These are phyloP conservation scores for Halichoerus grypus DNA, from an alignment of 2,113 vertebrate genomes.

Conservation along the genomic window DNA sequence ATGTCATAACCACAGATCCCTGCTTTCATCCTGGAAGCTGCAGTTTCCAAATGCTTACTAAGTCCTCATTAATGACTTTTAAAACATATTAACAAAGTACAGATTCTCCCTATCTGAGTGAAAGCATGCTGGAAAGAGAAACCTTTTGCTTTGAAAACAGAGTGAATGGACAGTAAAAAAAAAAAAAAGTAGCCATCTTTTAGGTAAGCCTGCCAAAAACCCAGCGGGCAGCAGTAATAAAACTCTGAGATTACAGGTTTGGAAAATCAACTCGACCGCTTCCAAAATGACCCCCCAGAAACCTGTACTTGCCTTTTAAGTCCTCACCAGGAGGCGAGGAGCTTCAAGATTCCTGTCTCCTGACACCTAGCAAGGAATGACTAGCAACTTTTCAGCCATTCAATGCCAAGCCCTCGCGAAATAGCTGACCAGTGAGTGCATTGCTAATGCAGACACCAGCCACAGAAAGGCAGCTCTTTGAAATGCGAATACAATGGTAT, in stretches of 20 bases:
- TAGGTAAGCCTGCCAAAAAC: conserved; percentile 26
- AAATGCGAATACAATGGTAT: neutral
- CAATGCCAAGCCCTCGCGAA: conserved; percentile 42
- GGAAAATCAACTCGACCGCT: neutral
- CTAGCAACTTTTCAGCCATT: neutral
- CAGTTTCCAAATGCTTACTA: conserved; percentile 58
- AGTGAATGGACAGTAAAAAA: neutral
- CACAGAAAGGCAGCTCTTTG: neutral
- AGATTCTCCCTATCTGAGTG: neutral
- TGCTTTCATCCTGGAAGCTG: conserved; percentile 64
- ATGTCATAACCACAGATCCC: conserved; percentile 50
- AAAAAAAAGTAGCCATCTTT: neutral
- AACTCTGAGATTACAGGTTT: conserved; percentile 26
- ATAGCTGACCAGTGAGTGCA: neutral
- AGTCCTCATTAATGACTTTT: conserved; percentile 34
- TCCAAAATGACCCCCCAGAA: neutral
- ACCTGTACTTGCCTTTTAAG: neutral
- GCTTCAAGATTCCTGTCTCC: neutral
- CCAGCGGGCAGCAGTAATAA: neutral
- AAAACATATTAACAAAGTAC: conserved; percentile 54
- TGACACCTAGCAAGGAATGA: neutral
- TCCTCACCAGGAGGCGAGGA: neutral
- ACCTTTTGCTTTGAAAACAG: conserved; percentile 51
- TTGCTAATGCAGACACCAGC: neutral
- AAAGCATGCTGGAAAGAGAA: conserved; percentile 36